Percentiles rank a stretch among this genome's conserved stretches.
These are phyloP conservation scores for Atractosteus spatula DNA, from an alignment of 2,113 vertebrate species.

Conservation along the genomic window DNA sequence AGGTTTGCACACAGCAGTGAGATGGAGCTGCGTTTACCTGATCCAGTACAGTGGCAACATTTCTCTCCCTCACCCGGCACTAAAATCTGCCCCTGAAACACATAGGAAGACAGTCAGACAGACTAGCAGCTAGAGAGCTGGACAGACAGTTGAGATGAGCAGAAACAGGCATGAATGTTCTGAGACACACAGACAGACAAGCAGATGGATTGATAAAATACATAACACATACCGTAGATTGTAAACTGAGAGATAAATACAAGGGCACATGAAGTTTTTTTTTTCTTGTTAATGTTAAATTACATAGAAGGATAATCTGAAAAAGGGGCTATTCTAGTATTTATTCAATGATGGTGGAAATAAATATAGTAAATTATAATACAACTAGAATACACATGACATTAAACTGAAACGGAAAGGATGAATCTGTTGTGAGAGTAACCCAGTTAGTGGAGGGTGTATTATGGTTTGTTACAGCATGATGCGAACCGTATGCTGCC, in stretches of 20 bases:
- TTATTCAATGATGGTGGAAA: too few relatives aligned
- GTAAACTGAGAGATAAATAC: neutral
- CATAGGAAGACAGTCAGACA: conserved; percentile 10
- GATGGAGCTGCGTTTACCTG: conserved; percentile 32
- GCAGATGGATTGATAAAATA: neutral
- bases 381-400: too few relatives aligned
- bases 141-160: neutral
- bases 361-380: too few relatives aligned
- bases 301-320: too few relatives aligned
- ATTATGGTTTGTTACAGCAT: too few relatives aligned
- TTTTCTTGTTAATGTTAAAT: too few relatives aligned
- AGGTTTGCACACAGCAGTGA: too few relatives aligned
- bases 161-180: neutral
- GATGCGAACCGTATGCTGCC: too few relatives aligned
- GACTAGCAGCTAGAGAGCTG: neutral
- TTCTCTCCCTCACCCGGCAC: conserved; percentile 57
- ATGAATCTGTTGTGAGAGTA: too few relatives aligned
- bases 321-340: too few relatives aligned
- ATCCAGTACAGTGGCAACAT: conserved; percentile 73
- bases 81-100: conserved; percentile 66
- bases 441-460: too few relatives aligned
- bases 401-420: too few relatives aligned
- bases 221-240: neutral
- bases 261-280: neutral
- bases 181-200: neutral